Base-by-base conservation (phyloP, 2,113 vertebrate species). In the Ictalurus furcatus region DNA sequence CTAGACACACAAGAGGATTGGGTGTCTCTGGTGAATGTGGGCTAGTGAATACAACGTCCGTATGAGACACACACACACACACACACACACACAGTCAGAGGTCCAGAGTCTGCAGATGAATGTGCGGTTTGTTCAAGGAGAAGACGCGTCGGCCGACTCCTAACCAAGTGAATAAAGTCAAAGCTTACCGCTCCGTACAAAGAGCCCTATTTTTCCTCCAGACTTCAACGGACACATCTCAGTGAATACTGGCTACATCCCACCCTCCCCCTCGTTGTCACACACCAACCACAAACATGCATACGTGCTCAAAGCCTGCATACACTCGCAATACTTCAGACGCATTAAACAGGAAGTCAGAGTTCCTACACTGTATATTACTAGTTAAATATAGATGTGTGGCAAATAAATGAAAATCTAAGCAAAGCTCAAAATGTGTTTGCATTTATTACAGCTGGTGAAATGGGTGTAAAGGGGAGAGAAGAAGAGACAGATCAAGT, bases 191-290 rank as follows among this genome's bases (percentile, higher is more conserved):
- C 83, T 67, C 59, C 3, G 63, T 52, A 91, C 86, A 91, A 91
- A 91, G 90, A 89, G 67, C 59, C 23, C 90, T 85, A 91, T 91
- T 91, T 82, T 91, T 87, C 61, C 83, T 89, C 65, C 88, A 89
- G 85, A 34, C 85, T 89, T 85, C 67, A 52, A 84, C 74, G 67
- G 76, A 88, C 67, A 88, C 86, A 85, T 73, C 76, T 61, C 61
- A 85, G 86, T 61, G 82, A 90, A 73, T 73, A 83, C 79, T 73
- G 65, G 1, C 86, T 84, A 71, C 69, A 52, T 85, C 81, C 48
- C 21, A 40, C 19, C 12, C n/a, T 12, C 69, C 30, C 84, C 30
- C 54, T 30, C 11, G 30, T 19, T 25, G 78, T 30, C 63, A 87
- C n/a, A 78, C 71, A 81, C 69, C 6, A 79, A 13, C 23, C 28